phyloP scores from a whole-genome alignment of 1,140 invertebrate genomes.

The Hycleus cichorii region DNA sequence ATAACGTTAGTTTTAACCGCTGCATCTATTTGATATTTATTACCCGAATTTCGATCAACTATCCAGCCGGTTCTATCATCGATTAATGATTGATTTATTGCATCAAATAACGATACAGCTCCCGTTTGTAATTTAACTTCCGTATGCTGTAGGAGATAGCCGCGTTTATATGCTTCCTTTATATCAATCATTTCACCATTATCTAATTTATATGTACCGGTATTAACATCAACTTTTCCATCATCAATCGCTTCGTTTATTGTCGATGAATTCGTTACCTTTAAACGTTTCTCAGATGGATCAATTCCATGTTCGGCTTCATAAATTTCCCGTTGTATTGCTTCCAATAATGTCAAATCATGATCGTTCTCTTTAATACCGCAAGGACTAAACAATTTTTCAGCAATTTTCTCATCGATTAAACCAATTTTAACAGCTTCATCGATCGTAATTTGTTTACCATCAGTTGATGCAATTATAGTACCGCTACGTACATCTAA shows the following conservation, averaged over 20 bases:
- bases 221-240: constrained; percentile 70
- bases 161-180: constrained; percentile 69
- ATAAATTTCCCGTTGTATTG: constrained; percentile 80
- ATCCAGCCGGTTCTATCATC: constrained; percentile 68
- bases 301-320: constrained; percentile 71
- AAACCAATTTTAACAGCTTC: constrained; percentile 71
- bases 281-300: constrained; percentile 64
- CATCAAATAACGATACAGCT: constrained; percentile 71
- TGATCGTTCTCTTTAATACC: constrained; percentile 71
- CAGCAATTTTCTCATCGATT: constrained; percentile 65
- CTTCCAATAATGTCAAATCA: constrained; percentile 74
- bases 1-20: constrained; percentile 71
- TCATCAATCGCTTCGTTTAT: constrained; percentile 72
- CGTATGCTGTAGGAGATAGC: constrained; percentile 65
- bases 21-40: constrained; percentile 70
- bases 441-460: constrained; percentile 62
- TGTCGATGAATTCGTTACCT: constrained; percentile 60
- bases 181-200: constrained; percentile 64
- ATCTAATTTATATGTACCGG: constrained; percentile 60
- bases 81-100: constrained; percentile 72
- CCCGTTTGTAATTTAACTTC: constrained; percentile 63
- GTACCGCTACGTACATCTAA: constrained; percentile 71
- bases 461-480: constrained; percentile 52
- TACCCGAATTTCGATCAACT: constrained; percentile 73
- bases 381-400: constrained; percentile 66